phyloP scores from a whole-genome alignment of 1,140 invertebrate species.

The Antheraea pernyi region DNA sequence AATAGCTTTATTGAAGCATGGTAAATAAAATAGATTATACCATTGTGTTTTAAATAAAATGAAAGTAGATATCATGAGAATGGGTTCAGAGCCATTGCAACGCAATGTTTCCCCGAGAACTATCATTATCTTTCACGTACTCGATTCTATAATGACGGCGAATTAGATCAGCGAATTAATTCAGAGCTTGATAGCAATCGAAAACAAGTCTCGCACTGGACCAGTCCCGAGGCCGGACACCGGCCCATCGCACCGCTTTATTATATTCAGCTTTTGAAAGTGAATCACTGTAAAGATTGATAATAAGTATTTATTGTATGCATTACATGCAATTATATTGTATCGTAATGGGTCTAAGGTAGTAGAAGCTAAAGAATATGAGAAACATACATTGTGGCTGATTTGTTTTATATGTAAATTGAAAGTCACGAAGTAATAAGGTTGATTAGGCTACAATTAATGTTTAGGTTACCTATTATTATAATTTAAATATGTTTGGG shows the following conservation, averaged over 20 bases:
- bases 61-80: background rate
- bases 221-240: no score
- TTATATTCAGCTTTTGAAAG: background rate
- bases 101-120: constrained; percentile 2
- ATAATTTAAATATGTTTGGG: background rate
- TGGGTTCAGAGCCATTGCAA: background rate
- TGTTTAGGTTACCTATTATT: no score
- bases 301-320: background rate
- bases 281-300: background rate
- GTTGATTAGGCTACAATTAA: no score
- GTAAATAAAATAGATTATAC: background rate
- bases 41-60: background rate
- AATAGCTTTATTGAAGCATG: background rate
- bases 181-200: constrained; percentile 1
- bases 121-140: constrained; percentile 11
- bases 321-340: background rate
- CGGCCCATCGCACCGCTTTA: no score
- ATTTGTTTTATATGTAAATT: no score
- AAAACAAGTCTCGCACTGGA: background rate
- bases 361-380: background rate
- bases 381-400: background rate
- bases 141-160: constrained; percentile 6
- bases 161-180: constrained; percentile 14
- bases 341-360: background rate
- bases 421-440: no score